Evolutionary conservation across 2,797 vertebrate species (phyloP).

Genomic region (Pangasius mekongensis): DNA sequence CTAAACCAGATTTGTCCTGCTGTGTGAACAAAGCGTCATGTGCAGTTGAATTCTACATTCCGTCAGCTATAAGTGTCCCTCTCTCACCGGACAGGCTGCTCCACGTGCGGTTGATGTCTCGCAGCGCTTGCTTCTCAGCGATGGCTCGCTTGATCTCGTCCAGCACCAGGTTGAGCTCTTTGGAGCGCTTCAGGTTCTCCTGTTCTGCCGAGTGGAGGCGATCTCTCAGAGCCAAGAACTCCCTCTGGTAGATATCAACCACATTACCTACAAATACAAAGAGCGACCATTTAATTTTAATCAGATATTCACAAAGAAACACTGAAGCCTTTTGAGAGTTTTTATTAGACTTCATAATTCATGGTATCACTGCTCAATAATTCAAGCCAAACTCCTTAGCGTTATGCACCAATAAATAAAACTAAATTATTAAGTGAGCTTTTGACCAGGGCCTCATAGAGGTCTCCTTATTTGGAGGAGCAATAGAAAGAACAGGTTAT

Average conservation of each 20-base stretch:
- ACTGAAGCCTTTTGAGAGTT: constrained; percentile 13
- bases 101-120: constrained; percentile 94
- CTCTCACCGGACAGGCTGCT: constrained; percentile 76
- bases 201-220: constrained; percentile 90
- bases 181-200: constrained; percentile 94
- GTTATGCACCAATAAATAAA: constrained; percentile 50
- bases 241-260: constrained; percentile 93
- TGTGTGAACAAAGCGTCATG: background rate
- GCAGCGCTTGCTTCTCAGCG: constrained; percentile 90
- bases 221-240: constrained; percentile 92
- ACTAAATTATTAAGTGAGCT: constrained; percentile 35
- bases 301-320: constrained; percentile 21
- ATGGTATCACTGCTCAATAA: constrained; percentile 41
- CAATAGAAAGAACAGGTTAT: constrained; percentile 24
- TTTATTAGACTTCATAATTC: constrained; percentile 34
- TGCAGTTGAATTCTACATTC: background rate
- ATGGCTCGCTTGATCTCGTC: constrained; percentile 95
- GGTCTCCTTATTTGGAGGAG: constrained; percentile 25
- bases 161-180: constrained; percentile 95
- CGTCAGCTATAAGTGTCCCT: background rate
- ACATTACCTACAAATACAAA: constrained; percentile 79
- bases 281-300: constrained; percentile 20
- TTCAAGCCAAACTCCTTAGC: constrained; percentile 34
- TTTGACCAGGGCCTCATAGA: constrained; percentile 30
- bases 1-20: background rate